Base-by-base conservation (phyloP, 1,140 invertebrate species). In the Limonius californicus region DNA sequence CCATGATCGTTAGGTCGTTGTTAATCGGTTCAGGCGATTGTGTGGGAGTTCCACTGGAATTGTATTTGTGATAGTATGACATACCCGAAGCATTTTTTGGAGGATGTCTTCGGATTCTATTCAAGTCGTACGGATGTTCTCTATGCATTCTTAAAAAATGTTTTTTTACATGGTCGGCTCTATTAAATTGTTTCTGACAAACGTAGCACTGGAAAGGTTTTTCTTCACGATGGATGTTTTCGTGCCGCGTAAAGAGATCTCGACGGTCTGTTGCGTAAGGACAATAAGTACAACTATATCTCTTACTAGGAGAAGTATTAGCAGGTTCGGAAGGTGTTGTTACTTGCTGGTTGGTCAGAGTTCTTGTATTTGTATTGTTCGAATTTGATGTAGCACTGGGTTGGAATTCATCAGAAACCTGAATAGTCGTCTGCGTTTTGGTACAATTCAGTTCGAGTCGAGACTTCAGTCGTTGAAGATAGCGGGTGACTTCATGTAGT, bases 91-190 rank as follows among this genome's bases (percentile, higher is more conserved):
- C 73, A 56, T 78, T 78, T 68, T 83, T 83, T 2, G 76, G 76
- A 59, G 78, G 77, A 62, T 82, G 78, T 63, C 84, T 81, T 58
- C 88, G 79, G 65, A 94, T 93, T 70, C 87, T 85, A 67, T 91
- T 89, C n/a, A 94, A 80, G 65, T 93, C 90, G 72, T 95, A 95
- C 0, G 83, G 84, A 71, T 90, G 86, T 62, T 94, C 92, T 3
- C 90, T 83, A 70, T 95, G 92, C 89, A 95, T 95, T 54, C 93
- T 81, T 32, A 92, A 79, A 73, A 95, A 95, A 75, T 96, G 93
- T 71, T 96, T 96, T 74, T 96, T 96, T 18, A 95, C 92, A 73
- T 96, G 93, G 77, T 96, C 93, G n/a, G 92, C 92, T 30, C 93
- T 82, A 76, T 94, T 95, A 78, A 96, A 96, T 71, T 94, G 90